phyloP scores from a whole-genome alignment of 1,140 invertebrate species.

The Drosophila sproati region DNA sequence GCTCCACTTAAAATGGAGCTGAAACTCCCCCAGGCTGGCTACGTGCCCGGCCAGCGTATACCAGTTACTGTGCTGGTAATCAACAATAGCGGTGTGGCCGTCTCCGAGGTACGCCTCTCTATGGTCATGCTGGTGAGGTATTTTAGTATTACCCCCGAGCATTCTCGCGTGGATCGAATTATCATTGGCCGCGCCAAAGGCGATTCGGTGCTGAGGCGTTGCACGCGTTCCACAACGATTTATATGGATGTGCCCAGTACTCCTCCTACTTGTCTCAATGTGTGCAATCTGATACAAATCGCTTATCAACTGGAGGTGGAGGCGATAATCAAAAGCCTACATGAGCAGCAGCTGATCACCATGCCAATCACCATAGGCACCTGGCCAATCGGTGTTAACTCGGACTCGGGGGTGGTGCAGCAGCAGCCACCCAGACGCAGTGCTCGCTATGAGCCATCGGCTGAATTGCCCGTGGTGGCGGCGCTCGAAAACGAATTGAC shows the following conservation, averaged over 20 bases:
- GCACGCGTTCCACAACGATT: constrained; percentile 62
- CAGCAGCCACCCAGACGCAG: constrained; percentile 71
- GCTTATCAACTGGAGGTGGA: constrained; percentile 88
- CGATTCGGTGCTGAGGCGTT: constrained; percentile 85
- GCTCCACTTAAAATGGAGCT: constrained; percentile 74
- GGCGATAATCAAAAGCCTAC: constrained; percentile 77
- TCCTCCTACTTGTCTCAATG: constrained; percentile 88
- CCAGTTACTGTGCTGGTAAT: constrained; percentile 69
- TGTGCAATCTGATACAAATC: constrained; percentile 88
- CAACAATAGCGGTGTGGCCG: constrained; percentile 85
- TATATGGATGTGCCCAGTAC: constrained; percentile 87
- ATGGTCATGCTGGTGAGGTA: constrained; percentile 85
- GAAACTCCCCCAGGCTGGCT: constrained; percentile 75
- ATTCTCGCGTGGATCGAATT: constrained; percentile 86
- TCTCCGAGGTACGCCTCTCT: constrained; percentile 85
- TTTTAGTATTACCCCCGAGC: constrained; percentile 85
- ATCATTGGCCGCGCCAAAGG: constrained; percentile 84
- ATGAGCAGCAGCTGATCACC: constrained; percentile 85
- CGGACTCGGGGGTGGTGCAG: constrained; percentile 53
- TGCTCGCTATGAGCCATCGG: constrained; percentile 51
- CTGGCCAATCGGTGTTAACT: constrained; percentile 79
- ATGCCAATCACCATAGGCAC: constrained; percentile 87
- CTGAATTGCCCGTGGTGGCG: constrained; percentile 61
- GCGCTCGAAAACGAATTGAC: constrained; percentile 44
- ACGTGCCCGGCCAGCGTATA: constrained; percentile 77